These are phyloP conservation scores for Microtus californicus DNA, from an alignment of 2,797 vertebrate species.

Conservation along the genomic window DNA sequence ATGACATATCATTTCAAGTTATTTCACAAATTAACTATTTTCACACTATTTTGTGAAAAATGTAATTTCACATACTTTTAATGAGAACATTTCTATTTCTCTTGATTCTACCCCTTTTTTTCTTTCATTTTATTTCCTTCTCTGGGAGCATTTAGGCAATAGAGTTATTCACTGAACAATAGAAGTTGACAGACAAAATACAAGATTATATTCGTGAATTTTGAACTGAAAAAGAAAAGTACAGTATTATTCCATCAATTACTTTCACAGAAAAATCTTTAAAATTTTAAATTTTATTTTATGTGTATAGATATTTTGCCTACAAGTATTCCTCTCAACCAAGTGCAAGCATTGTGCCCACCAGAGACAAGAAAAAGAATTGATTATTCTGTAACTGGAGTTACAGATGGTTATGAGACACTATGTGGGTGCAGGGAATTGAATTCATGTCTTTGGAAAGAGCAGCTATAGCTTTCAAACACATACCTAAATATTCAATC, in stretches of 20 bases:
- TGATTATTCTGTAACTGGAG: neutral
- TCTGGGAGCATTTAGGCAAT: neutral
- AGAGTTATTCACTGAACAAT: neutral
- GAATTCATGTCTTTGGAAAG: neutral
- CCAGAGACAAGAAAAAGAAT: neutral
- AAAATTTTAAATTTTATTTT: neutral
- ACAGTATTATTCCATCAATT: neutral
- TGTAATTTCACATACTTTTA: neutral
- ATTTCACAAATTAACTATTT: conserved; percentile 35
- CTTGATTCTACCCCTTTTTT: neutral
- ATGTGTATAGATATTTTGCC: neutral
- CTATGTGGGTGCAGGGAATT: neutral
- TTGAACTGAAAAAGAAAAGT: conserved; percentile 1
- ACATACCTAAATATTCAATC: neutral
- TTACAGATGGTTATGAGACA: neutral
- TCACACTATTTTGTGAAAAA: conserved; percentile 15
- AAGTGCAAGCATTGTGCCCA: too few relatives aligned
- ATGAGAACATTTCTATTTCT: neutral
- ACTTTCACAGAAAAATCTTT: neutral
- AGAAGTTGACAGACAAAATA: neutral
- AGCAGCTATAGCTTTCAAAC: neutral
- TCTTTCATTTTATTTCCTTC: neutral
- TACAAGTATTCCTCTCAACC: neutral
- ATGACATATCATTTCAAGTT: conserved; percentile 6
- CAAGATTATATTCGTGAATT: neutral